phyloP scores from a whole-genome alignment of 2,888 invertebrate species.

The Portevinia maculata region DNA sequence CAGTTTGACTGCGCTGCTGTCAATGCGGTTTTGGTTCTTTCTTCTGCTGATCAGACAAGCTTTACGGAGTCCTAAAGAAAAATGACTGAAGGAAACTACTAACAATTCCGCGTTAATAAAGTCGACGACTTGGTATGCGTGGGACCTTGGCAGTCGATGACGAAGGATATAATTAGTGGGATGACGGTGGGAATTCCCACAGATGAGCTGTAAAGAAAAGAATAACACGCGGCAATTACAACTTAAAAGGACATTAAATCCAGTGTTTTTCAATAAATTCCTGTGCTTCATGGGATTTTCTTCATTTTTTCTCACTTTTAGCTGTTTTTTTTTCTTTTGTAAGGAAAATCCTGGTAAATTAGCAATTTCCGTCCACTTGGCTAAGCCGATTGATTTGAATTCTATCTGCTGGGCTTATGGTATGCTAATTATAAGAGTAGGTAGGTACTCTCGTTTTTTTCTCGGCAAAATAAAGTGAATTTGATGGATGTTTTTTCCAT shows the following conservation, averaged over 20 bases:
- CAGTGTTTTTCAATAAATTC: conserved; percentile 35
- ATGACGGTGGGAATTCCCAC: conserved; percentile 64
- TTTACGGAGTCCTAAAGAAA: conserved; percentile 44
- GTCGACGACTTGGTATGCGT: conserved; percentile 37
- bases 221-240: conserved; percentile 72
- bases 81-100: conserved; percentile 54
- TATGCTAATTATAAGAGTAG: conserved; percentile 68
- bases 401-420: conserved; percentile 39
- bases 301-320: conserved; percentile 19
- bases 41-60: conserved; percentile 57
- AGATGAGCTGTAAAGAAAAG: conserved; percentile 72
- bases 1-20: conserved; percentile 64
- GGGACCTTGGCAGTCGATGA: conserved; percentile 13
- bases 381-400: conserved; percentile 73
- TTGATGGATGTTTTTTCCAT: conserved; percentile 1
- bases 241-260: conserved; percentile 65
- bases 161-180: conserved; percentile 62
- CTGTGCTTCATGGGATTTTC: conserved; percentile 34
- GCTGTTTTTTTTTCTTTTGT: conserved; percentile 10
- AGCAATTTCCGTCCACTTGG: conserved; percentile 66
- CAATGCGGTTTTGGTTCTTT: conserved; percentile 47
- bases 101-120: conserved; percentile 70
- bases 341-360: conserved; percentile 65
- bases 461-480: conserved; percentile 41
- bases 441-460: conserved; percentile 51